Base-by-base conservation (phyloP, 2,113 vertebrate genomes). In the Chrysemys picta region DNA sequence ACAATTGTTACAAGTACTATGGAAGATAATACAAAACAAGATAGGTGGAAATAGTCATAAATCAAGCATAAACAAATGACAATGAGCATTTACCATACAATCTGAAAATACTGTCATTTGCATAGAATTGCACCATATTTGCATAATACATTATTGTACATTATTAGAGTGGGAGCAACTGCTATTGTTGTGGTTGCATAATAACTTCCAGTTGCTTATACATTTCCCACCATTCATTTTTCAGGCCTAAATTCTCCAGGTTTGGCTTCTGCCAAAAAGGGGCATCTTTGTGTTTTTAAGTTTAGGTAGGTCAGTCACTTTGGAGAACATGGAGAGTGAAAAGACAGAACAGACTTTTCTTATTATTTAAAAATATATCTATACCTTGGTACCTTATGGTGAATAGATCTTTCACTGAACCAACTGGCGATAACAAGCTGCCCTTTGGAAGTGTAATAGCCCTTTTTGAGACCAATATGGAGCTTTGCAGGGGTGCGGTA, bases 381-480 rank as follows among this genome's bases (percentile, higher is more conserved):
- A 19, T 69, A 69, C 0, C 84, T 93, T 92, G 47, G 13, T 17
- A n/a, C 10, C 80, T 9, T 56, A 92, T 93, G 82, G 80, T 45
- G 42, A 80, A 6, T 24, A 82, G 13, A 50, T 59, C 14, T 82
- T 82, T 27, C 42, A 80, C 52, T 76, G 49, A 92, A 84, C 82
- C 89, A 95, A 89, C 52, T 49, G 80, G 11, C 7, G 56, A 86
- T 88, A 62, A 91, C 86, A 62, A 92, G 42, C 72, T 89, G 88
- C n/a, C 84, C 52, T 69, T 75, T 95, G 27, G 69, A 27, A 78
- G 19, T 82, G 92, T 80, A 91, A 87, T 21, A 59, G 3, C 21
- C 31, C 80, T 72, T 52, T 91, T 49, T 72, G 29, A 62, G 56
- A 72, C 49, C 80, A 5, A 24, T 82, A 56, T 76, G n/a, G 31